Base-by-base conservation (phyloP, 1,140 invertebrate genomes). In the Drosophila lacteicornis region DNA sequence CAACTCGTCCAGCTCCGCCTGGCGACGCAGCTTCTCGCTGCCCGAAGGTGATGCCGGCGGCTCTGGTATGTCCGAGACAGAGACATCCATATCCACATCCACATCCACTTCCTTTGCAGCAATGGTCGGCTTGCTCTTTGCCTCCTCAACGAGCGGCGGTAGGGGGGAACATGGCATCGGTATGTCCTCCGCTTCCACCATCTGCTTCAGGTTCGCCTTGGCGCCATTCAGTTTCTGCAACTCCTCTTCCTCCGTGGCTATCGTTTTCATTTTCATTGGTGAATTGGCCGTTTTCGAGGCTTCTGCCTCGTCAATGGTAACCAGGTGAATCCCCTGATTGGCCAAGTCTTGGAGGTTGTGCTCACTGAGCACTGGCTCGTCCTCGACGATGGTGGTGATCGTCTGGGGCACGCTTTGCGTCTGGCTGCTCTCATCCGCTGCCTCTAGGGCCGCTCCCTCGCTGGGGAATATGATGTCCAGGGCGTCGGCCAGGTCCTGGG, bases 401-500 rank as follows among this genome's bases (percentile, higher is more conserved):
- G 85, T 90, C 36, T 75, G 62, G 8, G 77, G 84, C 25, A 63
- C 81, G 4, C 22, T 59, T 38, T 59, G 30, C 6, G 38, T 3
- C 22, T 79, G 62, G 8, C 42, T 75, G 22, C 36, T 70, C 11
- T 78, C 68, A 45, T 62, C 66, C 9, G 49, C 15, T 17, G 43
- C 70, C 12, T 90, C 82, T 0, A 73, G 67, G 2, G 61, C 51
- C 4, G 62, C 45, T 30, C 61, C 73, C 33, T 91, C 91, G 56
- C 88, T 80, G 1, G 95, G 95, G 71, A 96, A 96, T 61, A 96
- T 96, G 8, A 96, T 96, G 79, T 96, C 94, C 4, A 96, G 92
- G 0, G 96, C 95, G 49, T 95, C 95, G 77, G 96, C 95, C 50
- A 96, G 93, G 92, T 96, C 96, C 67, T 95, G 94, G 1, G 95